These are phyloP conservation scores for Harpagoxenus sublaevis DNA, from an alignment of 2,888 invertebrate genomes.

Conservation along the genomic window DNA sequence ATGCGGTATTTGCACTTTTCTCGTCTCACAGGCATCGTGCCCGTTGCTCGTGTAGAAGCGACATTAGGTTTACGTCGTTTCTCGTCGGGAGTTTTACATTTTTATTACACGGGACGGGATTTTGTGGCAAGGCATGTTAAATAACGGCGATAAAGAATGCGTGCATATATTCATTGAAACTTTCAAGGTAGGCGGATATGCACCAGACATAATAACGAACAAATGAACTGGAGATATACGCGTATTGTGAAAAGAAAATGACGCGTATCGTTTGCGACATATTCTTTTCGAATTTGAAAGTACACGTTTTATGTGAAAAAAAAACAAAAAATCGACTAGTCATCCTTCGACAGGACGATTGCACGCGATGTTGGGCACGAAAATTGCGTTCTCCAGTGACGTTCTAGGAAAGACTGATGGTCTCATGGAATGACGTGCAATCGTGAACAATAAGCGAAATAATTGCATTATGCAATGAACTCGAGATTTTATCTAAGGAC, in stretches of 20 bases:
- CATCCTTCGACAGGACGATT: conserved; percentile 54
- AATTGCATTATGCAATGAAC: conserved; percentile 61
- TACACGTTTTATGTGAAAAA: conserved; percentile 30
- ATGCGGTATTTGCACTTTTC: conserved; percentile 24
- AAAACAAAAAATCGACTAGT: conserved; percentile 25
- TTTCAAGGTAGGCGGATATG: conserved; percentile 32
- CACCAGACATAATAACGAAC: conserved; percentile 39
- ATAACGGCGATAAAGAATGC: conserved; percentile 22
- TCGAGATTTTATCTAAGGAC: conserved; percentile 58
- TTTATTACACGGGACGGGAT: conserved; percentile 9
- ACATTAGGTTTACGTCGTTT: conserved; percentile 10
- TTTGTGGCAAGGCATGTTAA: conserved; percentile 30
- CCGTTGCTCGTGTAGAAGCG: conserved; percentile 13
- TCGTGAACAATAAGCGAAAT: conserved; percentile 38
- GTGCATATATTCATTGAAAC: conserved; percentile 11
- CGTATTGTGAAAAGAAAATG: background rate
- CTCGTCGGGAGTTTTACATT: conserved; percentile 13
- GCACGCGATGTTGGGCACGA: conserved; percentile 57
- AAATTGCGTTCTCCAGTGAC: conserved; percentile 46
- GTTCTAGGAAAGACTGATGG: conserved; percentile 47
- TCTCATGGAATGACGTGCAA: conserved; percentile 57
- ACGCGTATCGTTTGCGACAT: conserved; percentile 35
- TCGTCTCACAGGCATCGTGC: background rate
- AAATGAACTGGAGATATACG: conserved; percentile 21
- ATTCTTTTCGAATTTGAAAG: conserved; percentile 49